Base-by-base conservation (phyloP, 1,140 invertebrate species). In the Coelopa frigida region DNA sequence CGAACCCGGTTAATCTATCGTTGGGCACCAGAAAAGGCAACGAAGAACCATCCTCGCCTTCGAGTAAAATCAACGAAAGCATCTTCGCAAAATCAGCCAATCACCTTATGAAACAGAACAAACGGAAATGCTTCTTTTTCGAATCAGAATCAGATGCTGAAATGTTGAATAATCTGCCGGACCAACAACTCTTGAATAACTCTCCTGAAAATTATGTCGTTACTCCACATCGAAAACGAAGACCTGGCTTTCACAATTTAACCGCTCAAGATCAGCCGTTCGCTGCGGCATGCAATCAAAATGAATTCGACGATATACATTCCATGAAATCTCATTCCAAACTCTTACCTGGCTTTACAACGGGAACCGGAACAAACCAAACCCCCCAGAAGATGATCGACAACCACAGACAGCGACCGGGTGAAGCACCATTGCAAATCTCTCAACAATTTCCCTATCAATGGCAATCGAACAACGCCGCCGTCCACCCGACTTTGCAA, bases 231-330 rank as follows among this genome's bases (percentile, higher is more conserved):
- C 69, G 87, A 51, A 89, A 89, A 70, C 73, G 86, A 67, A 72
- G 85, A 58, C 85, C 85, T 2, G 86, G 87, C 20, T 89, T 89
- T 61, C 84, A 88, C 55, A 89, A 88, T 57, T 82, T 85, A 6
- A 86, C 86, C 7, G 82, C 84, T 36, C 85, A 89, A 59, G 89
- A 89, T 70, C 83, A 85, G 38, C 84, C 85, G 11, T 89, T 89
- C 58, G 85, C 87, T n/a, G 36, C 44, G 32, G 84, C 85, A 20
- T 87, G 86, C 60, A 77, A 78, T 27, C 81, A 81, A 15, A 82
- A 78, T 50, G 80, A 83, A 53, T 69, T 84, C 39, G 81, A 84
- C 58, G 82, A 84, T 53, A 66, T 75, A 14, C 60, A 66, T 4
- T 46, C 64, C 27, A 57, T 54, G 4, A 65, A 69, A 49, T 55